Conservation (phyloP, 53 echinoderm and acorn worm genomes). For the Crossaster papposus region DNA sequence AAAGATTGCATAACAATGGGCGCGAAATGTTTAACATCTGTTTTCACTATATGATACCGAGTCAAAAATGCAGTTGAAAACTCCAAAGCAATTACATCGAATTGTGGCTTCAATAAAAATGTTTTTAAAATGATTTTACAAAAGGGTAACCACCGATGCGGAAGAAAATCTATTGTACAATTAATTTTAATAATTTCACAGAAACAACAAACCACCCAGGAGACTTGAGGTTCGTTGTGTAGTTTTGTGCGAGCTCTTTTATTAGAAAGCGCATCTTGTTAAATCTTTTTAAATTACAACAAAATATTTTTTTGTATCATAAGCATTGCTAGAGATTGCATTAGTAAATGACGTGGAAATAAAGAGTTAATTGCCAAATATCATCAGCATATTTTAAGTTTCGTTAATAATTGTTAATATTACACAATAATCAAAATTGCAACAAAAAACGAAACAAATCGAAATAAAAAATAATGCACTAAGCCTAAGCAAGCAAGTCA, state of each 20-base stretch:
- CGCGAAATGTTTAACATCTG: background rate
- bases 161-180: no score
- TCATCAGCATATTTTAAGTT: no score
- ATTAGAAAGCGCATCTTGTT: background rate
- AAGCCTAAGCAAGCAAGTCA: background rate
- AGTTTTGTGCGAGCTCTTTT: background rate
- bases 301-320: background rate
- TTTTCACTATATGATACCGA: background rate
- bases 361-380: no score
- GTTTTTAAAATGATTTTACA: no score
- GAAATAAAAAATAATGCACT: no score
- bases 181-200: no score
- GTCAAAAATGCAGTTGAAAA: background rate
- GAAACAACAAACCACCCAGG: no score
- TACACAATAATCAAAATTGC: background rate
- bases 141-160: no score
- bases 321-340: background rate
- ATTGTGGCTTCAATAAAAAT: no score
- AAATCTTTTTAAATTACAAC: background rate
- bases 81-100: background rate
- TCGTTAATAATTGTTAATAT: background rate
- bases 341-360: no score
- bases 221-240: no score
- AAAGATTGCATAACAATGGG: slow-evolving; percentile 7
- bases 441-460: background rate